Evolutionary conservation across 1,140 invertebrate genomes (phyloP).

Genomic region (Chionoecetes opilio): DNA sequence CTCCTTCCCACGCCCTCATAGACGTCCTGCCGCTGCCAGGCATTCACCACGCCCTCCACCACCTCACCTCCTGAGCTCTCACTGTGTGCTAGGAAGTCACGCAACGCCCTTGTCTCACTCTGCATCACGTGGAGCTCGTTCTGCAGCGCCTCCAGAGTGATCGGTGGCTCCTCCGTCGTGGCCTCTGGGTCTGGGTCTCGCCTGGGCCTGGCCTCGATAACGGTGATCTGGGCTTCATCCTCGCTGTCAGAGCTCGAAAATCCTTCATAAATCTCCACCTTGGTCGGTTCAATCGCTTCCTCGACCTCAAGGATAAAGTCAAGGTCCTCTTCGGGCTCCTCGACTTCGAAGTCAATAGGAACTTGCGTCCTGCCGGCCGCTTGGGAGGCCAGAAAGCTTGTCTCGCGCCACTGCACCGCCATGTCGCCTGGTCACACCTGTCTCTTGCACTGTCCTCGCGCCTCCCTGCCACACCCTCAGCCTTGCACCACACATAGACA

Average conservation of each 20-base stretch:
- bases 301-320: conserved; percentile 37
- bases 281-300: background rate
- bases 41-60: background rate
- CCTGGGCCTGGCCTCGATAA: background rate
- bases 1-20: background rate
- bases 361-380: background rate
- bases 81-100: background rate
- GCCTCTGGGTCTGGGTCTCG: background rate
- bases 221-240: conserved; percentile 25
- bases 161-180: background rate
- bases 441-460: background rate
- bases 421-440: background rate
- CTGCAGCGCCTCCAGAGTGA: conserved; percentile 40
- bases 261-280: background rate
- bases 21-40: conserved; percentile 39
- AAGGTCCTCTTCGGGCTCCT: conserved; percentile 48
- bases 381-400: conserved; percentile 40
- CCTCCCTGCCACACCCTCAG: background rate
- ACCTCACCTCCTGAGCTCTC: background rate
- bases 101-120: conserved; percentile 43
- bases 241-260: background rate
- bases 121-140: conserved; percentile 54
- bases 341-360: conserved; percentile 42
- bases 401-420: conserved; percentile 53
- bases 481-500: background rate